phyloP scores from a whole-genome alignment of 2,888 invertebrate species.

The Diadromus collaris region DNA sequence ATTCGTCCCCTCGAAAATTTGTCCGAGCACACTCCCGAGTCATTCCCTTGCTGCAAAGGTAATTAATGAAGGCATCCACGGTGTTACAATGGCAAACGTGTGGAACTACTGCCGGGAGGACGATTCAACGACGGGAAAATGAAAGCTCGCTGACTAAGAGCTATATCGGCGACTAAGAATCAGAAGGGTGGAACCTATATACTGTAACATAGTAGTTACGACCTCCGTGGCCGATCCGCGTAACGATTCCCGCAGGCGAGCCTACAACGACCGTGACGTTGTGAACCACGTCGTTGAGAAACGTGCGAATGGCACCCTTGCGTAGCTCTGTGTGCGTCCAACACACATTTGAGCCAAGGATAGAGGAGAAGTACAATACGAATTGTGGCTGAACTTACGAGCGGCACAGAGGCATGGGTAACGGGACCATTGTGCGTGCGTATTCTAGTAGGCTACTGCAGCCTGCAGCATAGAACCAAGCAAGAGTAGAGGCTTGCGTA shows the following conservation, averaged over 20 bases:
- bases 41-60: slow-evolving; percentile 28
- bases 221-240: background rate
- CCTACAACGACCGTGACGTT: slow-evolving; percentile 60
- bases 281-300: slow-evolving; percentile 37
- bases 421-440: slow-evolving; percentile 52
- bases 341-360: slow-evolving; percentile 45
- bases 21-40: background rate
- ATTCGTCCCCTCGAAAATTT: slow-evolving; percentile 19
- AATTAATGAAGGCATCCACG: slow-evolving; percentile 46
- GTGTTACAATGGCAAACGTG: slow-evolving; percentile 26
- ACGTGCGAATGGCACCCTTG: slow-evolving; percentile 45
- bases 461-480: slow-evolving; percentile 17
- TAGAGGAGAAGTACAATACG: slow-evolving; percentile 42
- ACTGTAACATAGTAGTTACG: background rate
- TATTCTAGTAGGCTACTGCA: slow-evolving; percentile 34
- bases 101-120: slow-evolving; percentile 7
- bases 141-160: slow-evolving; percentile 37
- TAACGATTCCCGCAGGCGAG: slow-evolving; percentile 27
- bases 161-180: slow-evolving; percentile 3
- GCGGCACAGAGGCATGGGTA: slow-evolving; percentile 27
- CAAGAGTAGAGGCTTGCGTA: slow-evolving; percentile 49
- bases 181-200: background rate
- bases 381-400: slow-evolving; percentile 44
- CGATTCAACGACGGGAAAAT: slow-evolving; percentile 40
- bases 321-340: slow-evolving; percentile 39